Percentiles rank a stretch among this genome's conserved stretches.
Evolutionary conservation across 2,888 invertebrate genomes (phyloP).

Genomic region (Phania funesta): DNA sequence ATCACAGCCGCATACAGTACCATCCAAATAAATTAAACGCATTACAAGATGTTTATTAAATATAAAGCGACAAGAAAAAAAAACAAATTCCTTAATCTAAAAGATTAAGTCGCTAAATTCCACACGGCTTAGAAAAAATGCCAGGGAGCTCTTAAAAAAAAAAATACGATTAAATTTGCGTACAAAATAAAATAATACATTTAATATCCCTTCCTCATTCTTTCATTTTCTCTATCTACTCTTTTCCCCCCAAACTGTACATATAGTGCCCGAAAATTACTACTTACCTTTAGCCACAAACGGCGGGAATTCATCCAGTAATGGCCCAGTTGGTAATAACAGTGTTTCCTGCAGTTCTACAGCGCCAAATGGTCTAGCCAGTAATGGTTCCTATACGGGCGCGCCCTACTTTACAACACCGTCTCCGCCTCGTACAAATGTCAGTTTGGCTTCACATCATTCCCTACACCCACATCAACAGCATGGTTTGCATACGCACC

Average conservation of each 20-base stretch:
- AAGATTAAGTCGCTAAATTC: too few species aligned
- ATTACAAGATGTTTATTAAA: too few species aligned
- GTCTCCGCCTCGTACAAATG: constrained; percentile 76
- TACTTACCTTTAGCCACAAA: constrained; percentile 76
- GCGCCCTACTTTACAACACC: constrained; percentile 80
- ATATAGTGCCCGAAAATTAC: constrained; percentile 84
- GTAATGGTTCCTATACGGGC: constrained; percentile 71
- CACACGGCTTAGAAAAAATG: too few species aligned
- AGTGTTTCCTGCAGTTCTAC: constrained; percentile 68
- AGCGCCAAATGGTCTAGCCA: constrained; percentile 59
- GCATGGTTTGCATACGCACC: constrained; percentile 76
- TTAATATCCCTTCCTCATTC: not conserved
- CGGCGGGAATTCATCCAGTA: constrained; percentile 71
- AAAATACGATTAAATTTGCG: not conserved
- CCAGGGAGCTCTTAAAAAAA: not conserved
- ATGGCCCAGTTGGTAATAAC: constrained; percentile 69
- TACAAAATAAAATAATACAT: not conserved
- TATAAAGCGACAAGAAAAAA: too few species aligned
- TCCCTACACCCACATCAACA: constrained; percentile 80
- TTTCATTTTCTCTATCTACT: constrained; percentile 33
- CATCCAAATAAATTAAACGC: too few species aligned
- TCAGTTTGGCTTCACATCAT: constrained; percentile 75
- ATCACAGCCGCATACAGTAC: too few species aligned
- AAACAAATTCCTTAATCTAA: too few species aligned
- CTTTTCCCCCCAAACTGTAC: constrained; percentile 65